Conservation (phyloP, 2,888 invertebrate species). For the Toxonevra muliebris region DNA sequence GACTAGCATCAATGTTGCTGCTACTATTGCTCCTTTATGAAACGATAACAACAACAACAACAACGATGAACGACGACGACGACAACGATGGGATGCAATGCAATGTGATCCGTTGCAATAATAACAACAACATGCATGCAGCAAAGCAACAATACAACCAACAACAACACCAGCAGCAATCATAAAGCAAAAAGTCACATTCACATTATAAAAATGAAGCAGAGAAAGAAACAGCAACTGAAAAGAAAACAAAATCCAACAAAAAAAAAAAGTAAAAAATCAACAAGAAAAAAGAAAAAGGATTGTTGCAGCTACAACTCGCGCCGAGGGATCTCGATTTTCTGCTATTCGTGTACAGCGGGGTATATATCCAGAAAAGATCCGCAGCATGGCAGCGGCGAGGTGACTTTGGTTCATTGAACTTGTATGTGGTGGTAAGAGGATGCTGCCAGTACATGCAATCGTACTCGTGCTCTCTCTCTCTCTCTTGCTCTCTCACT, state of each 20-base stretch:
- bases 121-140: conserved; percentile 14
- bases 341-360: too few relatives aligned
- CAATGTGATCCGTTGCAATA: too few relatives aligned
- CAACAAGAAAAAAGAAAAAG: not conserved
- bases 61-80: not conserved
- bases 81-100: not conserved
- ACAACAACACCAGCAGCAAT: conserved; percentile 18
- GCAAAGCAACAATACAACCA: conserved; percentile 5
- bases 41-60: not conserved
- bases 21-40: too few relatives aligned
- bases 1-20: too few relatives aligned
- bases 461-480: too few relatives aligned
- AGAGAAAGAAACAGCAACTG: not conserved
- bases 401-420: too few relatives aligned
- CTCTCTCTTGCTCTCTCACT: too few relatives aligned
- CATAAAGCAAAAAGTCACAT: not conserved
- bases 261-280: not conserved
- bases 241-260: conserved; percentile 4
- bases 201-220: not conserved
- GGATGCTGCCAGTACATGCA: too few relatives aligned
- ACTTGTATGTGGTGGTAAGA: too few relatives aligned
- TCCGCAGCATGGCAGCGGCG: too few relatives aligned
- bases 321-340: too few relatives aligned
- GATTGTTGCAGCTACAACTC: not conserved
- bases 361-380: too few relatives aligned